A percentile compares a stretch with the other conserved stretches of the same genome.
phyloP scores from a whole-genome alignment of 2,888 invertebrate species.

The Leptura quadrifasciata region DNA sequence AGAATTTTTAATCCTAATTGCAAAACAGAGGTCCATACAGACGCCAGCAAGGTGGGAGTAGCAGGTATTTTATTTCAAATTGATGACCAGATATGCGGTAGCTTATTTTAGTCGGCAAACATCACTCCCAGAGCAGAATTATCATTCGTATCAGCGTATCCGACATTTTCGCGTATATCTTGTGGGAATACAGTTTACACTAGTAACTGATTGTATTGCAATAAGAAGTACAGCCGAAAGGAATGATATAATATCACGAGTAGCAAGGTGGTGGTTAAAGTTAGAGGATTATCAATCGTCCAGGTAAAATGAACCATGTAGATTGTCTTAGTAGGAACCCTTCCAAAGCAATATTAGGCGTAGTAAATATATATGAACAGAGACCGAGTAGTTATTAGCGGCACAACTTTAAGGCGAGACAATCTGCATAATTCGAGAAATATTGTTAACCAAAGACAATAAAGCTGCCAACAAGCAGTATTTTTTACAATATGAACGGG shows the following conservation, averaged over 20 bases:
- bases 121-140: too few relatives aligned
- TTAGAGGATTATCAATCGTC: conserved; percentile 17
- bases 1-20: conserved; percentile 4
- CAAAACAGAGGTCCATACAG: too few relatives aligned
- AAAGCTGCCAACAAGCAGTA: neutral
- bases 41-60: neutral
- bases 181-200: neutral
- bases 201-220: conserved; percentile 25
- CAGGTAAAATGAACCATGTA: conserved; percentile 30
- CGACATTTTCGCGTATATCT: conserved; percentile 25
- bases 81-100: neutral
- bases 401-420: conserved; percentile 15
- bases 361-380: conserved; percentile 24
- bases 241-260: conserved; percentile 13
- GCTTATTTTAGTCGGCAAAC: conserved; percentile 23
- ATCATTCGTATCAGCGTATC: conserved; percentile 8
- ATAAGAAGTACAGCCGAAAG: conserved; percentile 25
- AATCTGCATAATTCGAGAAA: conserved; percentile 7
- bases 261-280: conserved; percentile 19
- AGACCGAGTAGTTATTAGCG: conserved; percentile 16
- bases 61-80: neutral
- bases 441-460: neutral
- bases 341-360: neutral
- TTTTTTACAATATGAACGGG: neutral
- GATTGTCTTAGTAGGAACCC: conserved; percentile 32